Evolutionary conservation across 2,797 vertebrate species (phyloP).

Genomic region (Acanthiza pusilla): DNA sequence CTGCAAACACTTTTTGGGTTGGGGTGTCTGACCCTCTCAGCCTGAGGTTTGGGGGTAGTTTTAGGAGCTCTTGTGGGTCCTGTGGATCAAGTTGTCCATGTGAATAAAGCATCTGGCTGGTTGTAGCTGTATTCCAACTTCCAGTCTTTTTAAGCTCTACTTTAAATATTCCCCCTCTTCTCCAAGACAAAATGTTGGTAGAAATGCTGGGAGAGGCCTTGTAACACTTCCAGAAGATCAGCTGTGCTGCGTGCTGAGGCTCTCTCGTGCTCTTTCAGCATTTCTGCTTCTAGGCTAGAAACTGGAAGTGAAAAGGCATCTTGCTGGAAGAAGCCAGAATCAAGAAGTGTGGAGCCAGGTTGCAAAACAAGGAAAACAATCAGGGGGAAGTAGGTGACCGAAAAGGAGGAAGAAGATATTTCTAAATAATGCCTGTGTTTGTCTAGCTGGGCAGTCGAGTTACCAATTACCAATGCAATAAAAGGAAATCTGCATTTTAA

Average conservation of each 20-base stretch:
- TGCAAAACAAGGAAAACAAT: conserved; percentile 24
- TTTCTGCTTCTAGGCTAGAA: not conserved
- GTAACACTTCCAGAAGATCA: not conserved
- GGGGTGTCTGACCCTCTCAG: not conserved
- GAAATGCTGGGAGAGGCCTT: not conserved
- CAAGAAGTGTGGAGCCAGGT: not conserved
- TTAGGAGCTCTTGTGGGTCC: not conserved
- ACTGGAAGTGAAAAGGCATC: conserved; percentile 39
- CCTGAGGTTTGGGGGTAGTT: not conserved
- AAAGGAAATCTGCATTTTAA: not conserved
- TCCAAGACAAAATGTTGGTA: not conserved
- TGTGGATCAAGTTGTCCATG: not conserved
- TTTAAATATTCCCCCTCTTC: not conserved
- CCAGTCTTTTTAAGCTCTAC: not conserved
- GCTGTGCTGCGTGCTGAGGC: not conserved
- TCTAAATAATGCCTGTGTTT: not conserved
- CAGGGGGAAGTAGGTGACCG: conserved; percentile 21
- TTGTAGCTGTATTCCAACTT: not conserved
- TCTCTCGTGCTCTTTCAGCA: not conserved
- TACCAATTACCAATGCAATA: not conserved
- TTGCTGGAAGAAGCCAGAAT: not conserved
- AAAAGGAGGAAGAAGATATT: conserved; percentile 39
- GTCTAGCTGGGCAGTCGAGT: not conserved
- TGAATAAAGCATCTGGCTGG: not conserved
- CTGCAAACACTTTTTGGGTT: not conserved